A percentile compares a stretch with the other conserved stretches of the same genome.
phyloP scores from a whole-genome alignment of 2,113 vertebrate species.

The Hemibates koningsi region DNA sequence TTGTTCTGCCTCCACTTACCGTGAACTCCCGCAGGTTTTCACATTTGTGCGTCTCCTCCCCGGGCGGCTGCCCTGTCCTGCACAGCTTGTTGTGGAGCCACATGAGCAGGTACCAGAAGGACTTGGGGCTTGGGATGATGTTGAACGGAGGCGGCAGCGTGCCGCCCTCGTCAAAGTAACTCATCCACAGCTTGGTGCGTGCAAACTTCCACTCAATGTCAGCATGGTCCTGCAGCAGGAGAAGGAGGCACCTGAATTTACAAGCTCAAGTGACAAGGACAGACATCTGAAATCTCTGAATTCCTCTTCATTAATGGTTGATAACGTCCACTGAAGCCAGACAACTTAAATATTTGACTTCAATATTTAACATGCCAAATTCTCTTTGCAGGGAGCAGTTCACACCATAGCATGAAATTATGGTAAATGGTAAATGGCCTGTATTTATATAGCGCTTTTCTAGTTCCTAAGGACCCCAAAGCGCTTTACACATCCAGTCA shows the following conservation, averaged over 20 bases:
- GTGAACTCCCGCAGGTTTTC: conserved; percentile 89
- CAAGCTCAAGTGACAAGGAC: not conserved
- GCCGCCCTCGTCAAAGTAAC: conserved; percentile 94
- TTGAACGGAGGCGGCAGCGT: conserved; percentile 96
- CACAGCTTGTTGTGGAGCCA: conserved; percentile 88
- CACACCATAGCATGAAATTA: not conserved
- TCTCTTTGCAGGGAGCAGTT: not conserved
- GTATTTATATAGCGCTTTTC: too few species aligned
- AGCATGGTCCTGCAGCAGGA: conserved; percentile 80
- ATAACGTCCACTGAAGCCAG: not conserved
- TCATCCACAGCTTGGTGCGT: conserved; percentile 97
- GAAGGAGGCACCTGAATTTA: not conserved
- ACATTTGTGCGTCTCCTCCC: conserved; percentile 77
- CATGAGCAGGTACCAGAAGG: conserved; percentile 86
- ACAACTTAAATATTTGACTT: not conserved
- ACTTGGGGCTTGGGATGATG: conserved; percentile 93
- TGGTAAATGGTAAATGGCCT: too few species aligned
- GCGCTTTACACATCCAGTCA: too few species aligned
- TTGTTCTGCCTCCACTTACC: conserved; percentile 21
- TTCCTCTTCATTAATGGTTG: not conserved
- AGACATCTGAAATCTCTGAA: not conserved
- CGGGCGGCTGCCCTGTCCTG: conserved; percentile 65
- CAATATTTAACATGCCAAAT: not conserved
- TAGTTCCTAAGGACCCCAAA: too few species aligned
- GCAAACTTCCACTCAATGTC: conserved; percentile 99